These are phyloP conservation scores for Mus spicilegus DNA, from an alignment of 2,113 vertebrate genomes.

Conservation along the genomic window DNA sequence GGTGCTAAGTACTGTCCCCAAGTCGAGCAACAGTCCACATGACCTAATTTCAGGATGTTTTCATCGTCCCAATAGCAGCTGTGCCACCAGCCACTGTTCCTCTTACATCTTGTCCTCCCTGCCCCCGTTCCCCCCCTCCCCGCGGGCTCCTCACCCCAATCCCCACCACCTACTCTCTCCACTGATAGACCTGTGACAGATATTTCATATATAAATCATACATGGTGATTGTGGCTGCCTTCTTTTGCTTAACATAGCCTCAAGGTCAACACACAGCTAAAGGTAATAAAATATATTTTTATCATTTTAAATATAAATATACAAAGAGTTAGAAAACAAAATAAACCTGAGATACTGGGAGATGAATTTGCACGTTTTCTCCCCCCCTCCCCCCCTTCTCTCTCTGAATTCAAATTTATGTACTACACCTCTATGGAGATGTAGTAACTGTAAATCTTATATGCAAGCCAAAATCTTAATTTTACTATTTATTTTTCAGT, in stretches of 20 bases:
- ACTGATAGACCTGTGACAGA: neutral
- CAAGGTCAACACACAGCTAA: neutral
- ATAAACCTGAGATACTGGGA: neutral
- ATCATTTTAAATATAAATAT: neutral
- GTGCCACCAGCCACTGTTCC: accelerated
- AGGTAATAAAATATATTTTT: neutral
- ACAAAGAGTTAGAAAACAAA: neutral
- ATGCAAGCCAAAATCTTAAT: neutral
- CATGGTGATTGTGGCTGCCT: neutral
- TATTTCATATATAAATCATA: neutral
- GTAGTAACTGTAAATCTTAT: neutral
- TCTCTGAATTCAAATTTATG: neutral
- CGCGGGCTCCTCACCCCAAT: too few relatives aligned
- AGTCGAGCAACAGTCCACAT: neutral
- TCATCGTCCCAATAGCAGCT: neutral
- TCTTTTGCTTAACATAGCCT: neutral
- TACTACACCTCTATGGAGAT: neutral
- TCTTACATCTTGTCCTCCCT: too few relatives aligned
- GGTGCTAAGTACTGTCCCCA: neutral
- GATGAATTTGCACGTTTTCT: neutral
- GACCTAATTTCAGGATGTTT: neutral
- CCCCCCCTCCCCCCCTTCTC: accelerated
- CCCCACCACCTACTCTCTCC: neutral
- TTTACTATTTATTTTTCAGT: neutral
- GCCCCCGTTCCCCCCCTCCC: too few relatives aligned